Base-by-base conservation (phyloP, 2,113 vertebrate species). In the Embiotoca jacksoni region DNA sequence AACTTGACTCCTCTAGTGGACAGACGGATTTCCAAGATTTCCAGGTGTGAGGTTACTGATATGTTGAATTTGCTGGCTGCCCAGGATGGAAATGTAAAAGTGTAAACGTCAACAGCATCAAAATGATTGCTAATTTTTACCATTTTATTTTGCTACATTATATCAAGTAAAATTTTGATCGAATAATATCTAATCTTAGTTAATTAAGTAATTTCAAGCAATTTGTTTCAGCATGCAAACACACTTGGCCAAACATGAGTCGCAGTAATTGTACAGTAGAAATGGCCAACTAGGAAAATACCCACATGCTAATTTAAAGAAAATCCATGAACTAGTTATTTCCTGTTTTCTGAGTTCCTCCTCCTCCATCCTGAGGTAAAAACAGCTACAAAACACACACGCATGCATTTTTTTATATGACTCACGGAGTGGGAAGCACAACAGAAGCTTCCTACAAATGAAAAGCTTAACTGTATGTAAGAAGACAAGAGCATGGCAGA, bases 401-500 rank as follows among this genome's bases (percentile, higher is more conserved):
- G 60, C 56, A 57, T 41, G 54, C 14, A 16, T 54, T 58, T 61
- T 23, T 60, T 44, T 37, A 50, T 37, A 66, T 16, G 10, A 58
- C 23, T 47, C 33, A 52, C 49, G 7, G 10, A 47, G 14, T 69
- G 49, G 70, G 53, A 56, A 14, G 31, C 14, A 39, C 3, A 1
- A 36, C 46, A 37, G 1, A 11, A 71, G 33, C 14, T 76, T 46
- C 49, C 47, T 23, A 30, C 2, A 78, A 82, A 82, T 84, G 41
- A 81, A 87, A 82, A 36, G 3, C 37, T 14, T 13, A 56, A 58
- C 50, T 59, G 70, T 79, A 66, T 78, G 71, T 71, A 49, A 33
- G 15, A 69, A 65, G 83, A 85, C 64, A 77, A 65, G 37, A 67
- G 72, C 72, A 47, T 69, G 44, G 60, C 60, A 79, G 35, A 75